These are phyloP conservation scores for Girardia tigrina DNA, from an alignment of 2,888 invertebrate genomes.

Conservation along the genomic window DNA sequence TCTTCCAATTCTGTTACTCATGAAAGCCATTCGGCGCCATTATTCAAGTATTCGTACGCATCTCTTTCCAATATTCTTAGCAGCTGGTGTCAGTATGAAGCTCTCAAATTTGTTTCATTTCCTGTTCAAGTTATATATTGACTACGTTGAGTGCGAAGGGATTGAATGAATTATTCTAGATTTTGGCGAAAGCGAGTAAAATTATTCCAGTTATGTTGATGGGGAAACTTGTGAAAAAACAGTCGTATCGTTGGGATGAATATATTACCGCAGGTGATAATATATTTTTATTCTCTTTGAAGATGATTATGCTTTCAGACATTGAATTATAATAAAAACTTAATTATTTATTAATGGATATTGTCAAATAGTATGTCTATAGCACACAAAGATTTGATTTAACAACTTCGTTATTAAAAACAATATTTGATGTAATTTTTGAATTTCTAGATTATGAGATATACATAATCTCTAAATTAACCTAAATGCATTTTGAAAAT, in stretches of 20 bases:
- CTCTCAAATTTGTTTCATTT: constrained; percentile 89
- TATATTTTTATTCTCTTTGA: background rate
- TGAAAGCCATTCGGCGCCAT: constrained; percentile 63
- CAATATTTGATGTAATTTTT: no score
- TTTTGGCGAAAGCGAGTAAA: constrained; percentile 39
- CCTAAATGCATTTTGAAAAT: no score
- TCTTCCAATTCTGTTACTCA: background rate
- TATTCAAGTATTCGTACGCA: constrained; percentile 85
- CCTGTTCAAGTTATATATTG: constrained; percentile 67
- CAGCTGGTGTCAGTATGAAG: constrained; percentile 99
- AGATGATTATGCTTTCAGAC: background rate
- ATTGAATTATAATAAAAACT: no score
- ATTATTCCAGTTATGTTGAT: constrained; percentile 72
- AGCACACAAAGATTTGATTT: no score
- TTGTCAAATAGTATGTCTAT: no score
- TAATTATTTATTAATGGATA: no score
- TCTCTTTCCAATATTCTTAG: constrained; percentile 92
- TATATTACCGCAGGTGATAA: constrained; percentile 64
- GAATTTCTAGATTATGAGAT: no score
- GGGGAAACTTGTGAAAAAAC: constrained; percentile 76
- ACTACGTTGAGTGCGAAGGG: background rate
- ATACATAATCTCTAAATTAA: no score
- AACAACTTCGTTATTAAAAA: no score
- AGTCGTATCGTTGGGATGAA: constrained; percentile 74
- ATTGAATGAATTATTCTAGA: background rate